These are phyloP conservation scores for Trialeurodes vaporariorum DNA, from an alignment of 1,140 invertebrate species.

Conservation along the genomic window DNA sequence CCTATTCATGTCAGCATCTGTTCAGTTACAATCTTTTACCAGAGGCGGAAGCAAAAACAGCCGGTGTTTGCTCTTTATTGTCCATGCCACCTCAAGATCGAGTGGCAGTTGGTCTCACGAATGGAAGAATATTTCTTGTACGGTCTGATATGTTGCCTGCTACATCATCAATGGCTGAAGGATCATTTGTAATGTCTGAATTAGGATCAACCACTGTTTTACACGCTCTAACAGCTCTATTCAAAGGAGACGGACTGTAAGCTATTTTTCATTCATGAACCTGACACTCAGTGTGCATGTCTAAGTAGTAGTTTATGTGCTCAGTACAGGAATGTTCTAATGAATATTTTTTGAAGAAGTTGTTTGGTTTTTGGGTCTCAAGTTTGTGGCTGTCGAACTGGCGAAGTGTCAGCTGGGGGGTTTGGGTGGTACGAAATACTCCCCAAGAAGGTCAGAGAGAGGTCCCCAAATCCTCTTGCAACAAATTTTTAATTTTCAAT, in stretches of 20 bases:
- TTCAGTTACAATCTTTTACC: constrained; percentile 35
- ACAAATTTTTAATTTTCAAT: too few species aligned
- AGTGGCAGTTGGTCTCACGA: constrained; percentile 57
- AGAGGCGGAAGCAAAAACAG: constrained; percentile 14
- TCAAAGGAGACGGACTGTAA: constrained; percentile 10
- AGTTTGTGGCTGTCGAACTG: too few species aligned
- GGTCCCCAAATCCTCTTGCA: too few species aligned
- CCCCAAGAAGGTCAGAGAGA: too few species aligned
- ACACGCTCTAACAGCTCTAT: constrained; percentile 43
- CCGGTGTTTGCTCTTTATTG: constrained; percentile 48
- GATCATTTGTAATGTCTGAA: constrained; percentile 63
- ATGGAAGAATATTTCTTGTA: constrained; percentile 63
- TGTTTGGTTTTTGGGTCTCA: too few species aligned
- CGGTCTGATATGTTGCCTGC: constrained; percentile 45
- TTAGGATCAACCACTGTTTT: constrained; percentile 51
- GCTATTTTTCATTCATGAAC: not conserved
- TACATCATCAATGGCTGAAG: constrained; percentile 48
- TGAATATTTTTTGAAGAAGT: too few species aligned
- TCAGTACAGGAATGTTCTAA: too few species aligned
- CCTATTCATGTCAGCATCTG: constrained; percentile 39
- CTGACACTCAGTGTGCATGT: too few species aligned
- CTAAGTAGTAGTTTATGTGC: too few species aligned
- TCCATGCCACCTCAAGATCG: constrained; percentile 49
- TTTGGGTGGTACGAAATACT: too few species aligned
- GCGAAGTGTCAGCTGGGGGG: too few species aligned